phyloP scores from a whole-genome alignment of 2,888 invertebrate species.

The Netelia melanura region DNA sequence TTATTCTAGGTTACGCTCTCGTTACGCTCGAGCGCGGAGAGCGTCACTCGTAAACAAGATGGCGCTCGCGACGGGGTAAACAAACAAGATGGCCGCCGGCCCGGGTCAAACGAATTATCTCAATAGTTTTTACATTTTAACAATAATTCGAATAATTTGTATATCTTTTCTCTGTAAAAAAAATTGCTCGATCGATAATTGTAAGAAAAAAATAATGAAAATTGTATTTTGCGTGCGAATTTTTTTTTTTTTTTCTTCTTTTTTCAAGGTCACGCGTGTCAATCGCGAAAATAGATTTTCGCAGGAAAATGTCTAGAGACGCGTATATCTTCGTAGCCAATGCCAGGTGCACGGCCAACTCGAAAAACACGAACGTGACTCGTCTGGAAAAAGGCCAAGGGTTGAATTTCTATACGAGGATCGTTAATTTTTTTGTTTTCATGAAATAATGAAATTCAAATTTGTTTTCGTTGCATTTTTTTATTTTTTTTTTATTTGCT shows the following conservation, averaged over 20 bases:
- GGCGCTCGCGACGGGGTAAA: too few relatives aligned
- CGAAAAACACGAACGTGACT: conserved; percentile 40
- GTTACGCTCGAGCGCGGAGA: not conserved
- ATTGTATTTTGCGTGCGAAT: not conserved
- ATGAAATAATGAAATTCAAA: not conserved
- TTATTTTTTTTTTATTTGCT: too few relatives aligned
- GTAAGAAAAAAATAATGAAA: not conserved
- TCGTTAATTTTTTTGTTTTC: not conserved
- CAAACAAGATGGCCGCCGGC: too few relatives aligned
- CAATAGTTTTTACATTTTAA: too few relatives aligned
- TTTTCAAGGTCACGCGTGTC: conserved; percentile 34
- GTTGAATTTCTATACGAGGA: conserved; percentile 18
- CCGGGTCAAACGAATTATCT: too few relatives aligned
- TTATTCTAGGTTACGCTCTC: conserved; percentile 35
- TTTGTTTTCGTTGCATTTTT: too few relatives aligned
- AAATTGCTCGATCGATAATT: not conserved
- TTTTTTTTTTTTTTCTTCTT: not conserved
- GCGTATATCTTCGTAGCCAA: conserved; percentile 50
- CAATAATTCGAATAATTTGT: too few relatives aligned
- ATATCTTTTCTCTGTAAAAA: too few relatives aligned
- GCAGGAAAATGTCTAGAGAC: conserved; percentile 6
- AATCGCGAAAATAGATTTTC: conserved; percentile 56
- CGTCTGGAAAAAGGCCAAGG: conserved; percentile 72
- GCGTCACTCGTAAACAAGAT: not conserved
- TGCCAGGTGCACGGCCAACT: conserved; percentile 76